Base-by-base conservation (phyloP, 1,140 invertebrate genomes). In the Leptopilina boulardi region DNA sequence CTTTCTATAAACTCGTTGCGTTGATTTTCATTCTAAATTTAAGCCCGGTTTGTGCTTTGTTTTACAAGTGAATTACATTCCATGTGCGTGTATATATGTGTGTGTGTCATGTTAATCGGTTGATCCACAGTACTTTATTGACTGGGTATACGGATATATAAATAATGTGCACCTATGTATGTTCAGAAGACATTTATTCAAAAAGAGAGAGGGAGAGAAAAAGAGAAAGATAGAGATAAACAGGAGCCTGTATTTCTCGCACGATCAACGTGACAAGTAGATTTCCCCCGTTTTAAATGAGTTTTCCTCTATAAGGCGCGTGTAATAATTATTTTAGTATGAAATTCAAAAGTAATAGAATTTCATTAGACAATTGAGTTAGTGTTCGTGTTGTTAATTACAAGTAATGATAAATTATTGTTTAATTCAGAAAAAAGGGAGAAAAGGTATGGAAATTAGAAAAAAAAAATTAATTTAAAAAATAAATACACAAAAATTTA, bases 21-120 rank as follows among this genome's bases (percentile, higher is more conserved):
- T 66, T 30, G 59, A 66, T 66, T 66, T 66, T 66, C 59, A 66
- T 66, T 66, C 59, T 66, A 66, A 66, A 34, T 66, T 66, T 66
- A 66, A 66, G 59, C 23, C 26, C 56, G 21, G 56, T 30, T 66
- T 66, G 56, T 30, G 23, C 26, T 30, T 66, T 66, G 59, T 66
- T 66, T 66, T n/a, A 66, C 23, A 66, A 30, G 23, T 30, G 59
- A 66, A 66, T 59, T 23, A 11, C 19, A 19, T 59, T 23, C 19
- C 54, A 59, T 19, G 54, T 21, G 54, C 21, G 54, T 59, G 21
- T 59, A 19, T 10, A 59, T 19, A 19, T 21, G 54, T 11, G 54
- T 59, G 21, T 59, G 54, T 10, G 59, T 66, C 2, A 30, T 34
- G 59, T 66, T 66, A 66, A 66, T 66, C 59, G 59, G 59, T 66